Percentiles rank a stretch among this genome's conserved stretches.
These are phyloP conservation scores for Zoanthus solanderi DNA, from an alignment of 92 coral and sea anemone genomes.

Conservation along the genomic window DNA sequence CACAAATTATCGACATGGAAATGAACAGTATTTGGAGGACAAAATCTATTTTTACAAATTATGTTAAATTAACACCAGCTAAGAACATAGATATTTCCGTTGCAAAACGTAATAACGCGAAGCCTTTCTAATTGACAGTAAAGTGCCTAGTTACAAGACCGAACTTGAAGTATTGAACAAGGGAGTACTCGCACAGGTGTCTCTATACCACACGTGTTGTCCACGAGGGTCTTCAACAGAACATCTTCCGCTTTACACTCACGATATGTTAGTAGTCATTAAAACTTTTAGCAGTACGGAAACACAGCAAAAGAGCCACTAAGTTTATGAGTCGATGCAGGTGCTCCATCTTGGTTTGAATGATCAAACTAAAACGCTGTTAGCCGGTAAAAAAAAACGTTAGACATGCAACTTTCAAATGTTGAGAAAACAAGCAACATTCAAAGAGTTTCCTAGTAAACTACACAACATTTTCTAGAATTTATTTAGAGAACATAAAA, in stretches of 20 bases:
- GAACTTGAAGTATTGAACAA: slow-evolving; percentile 8
- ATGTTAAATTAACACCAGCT: slow-evolving; percentile 35
- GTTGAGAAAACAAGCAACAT: background rate
- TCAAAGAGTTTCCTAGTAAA: background rate
- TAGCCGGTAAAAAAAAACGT: background rate
- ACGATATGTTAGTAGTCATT: slow-evolving; percentile 4
- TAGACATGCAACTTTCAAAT: background rate
- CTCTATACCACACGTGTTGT: slow-evolving; percentile 20
- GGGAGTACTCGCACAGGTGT: slow-evolving; percentile 18
- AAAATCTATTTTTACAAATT: slow-evolving; percentile 35
- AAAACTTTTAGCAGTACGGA: slow-evolving; percentile 21
- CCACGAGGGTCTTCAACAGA: slow-evolving; percentile 33
- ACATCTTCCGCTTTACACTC: slow-evolving; percentile 24
- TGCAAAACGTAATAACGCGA: background rate
- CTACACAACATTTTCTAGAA: background rate
- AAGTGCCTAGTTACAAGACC: slow-evolving; percentile 8
- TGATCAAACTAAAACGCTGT: background rate
- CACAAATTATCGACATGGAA: background rate
- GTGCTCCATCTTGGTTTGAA: slow-evolving; percentile 1
- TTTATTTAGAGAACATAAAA: background rate
- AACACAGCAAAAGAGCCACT: slow-evolving; percentile 15
- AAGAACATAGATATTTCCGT: slow-evolving; percentile 16
- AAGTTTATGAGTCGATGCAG: slow-evolving; percentile 16
- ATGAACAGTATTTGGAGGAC: slow-evolving; percentile 6
- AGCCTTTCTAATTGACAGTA: slow-evolving; percentile 21